These are phyloP conservation scores for Sminthurinus aureus DNA, from an alignment of 2,888 invertebrate genomes.

Conservation along the genomic window DNA sequence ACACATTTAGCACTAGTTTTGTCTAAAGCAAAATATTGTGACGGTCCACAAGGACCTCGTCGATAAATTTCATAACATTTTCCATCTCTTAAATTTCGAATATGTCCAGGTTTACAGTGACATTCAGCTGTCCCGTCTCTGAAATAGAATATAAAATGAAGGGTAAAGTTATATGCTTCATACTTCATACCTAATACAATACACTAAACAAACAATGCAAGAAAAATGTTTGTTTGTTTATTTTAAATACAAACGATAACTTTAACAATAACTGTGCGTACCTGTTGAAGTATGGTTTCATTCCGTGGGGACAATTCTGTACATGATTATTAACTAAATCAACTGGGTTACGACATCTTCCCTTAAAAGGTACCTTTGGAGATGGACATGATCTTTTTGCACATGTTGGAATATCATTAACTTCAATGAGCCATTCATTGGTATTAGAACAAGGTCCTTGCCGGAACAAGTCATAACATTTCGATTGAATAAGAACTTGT, in stretches of 20 bases:
- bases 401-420: slow-evolving; percentile 15
- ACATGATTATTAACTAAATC: background rate
- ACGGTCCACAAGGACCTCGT: slow-evolving; percentile 49
- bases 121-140: slow-evolving; percentile 54
- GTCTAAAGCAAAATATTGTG: slow-evolving; percentile 33
- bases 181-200: background rate
- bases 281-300: slow-evolving; percentile 26
- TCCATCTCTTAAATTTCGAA: slow-evolving; percentile 44
- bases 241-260: no score
- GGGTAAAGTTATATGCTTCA: background rate
- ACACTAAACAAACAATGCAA: no score
- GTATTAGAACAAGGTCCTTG: slow-evolving; percentile 40
- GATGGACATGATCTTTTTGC: slow-evolving; percentile 17
- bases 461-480: slow-evolving; percentile 46
- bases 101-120: slow-evolving; percentile 46
- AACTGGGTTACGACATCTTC: background rate
- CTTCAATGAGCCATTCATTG: slow-evolving; percentile 53
- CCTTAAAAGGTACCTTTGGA: slow-evolving; percentile 17
- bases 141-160: background rate
- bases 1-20: slow-evolving; percentile 41
- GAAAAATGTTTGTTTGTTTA: no score
- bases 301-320: slow-evolving; percentile 45
- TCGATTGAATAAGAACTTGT: slow-evolving; percentile 31
- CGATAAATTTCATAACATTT: slow-evolving; percentile 49
- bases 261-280: no score